Base-by-base conservation (phyloP, 2,113 vertebrate species). In the Leucopsar rothschildi region DNA sequence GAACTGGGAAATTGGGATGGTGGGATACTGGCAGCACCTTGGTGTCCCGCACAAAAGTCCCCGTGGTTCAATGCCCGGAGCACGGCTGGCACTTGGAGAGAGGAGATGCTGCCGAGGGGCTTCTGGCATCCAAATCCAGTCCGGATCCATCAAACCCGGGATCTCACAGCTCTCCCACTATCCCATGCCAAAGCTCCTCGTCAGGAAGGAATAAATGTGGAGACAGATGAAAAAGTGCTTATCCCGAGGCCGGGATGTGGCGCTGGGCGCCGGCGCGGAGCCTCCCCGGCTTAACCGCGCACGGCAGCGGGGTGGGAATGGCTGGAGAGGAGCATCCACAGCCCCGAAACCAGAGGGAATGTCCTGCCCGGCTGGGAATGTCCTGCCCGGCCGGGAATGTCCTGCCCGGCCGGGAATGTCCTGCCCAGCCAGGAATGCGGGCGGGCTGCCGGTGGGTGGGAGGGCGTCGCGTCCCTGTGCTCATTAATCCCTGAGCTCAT, bases 41-140 rank as follows among this genome's bases (percentile, higher is more conserved):
- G 0, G 16, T 23, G 55, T n/a, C 33, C 52, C 9, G 27, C 23
- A 3, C 7, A 0, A 17, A 10, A 28, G 2, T 18, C 14, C 6
- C 0, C 0, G 2, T 0, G 56, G 0, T 25, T 47, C 29, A 11
- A 7, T 3, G 28, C 57, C 73, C 0, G 0, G 2, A 16, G 17
- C 16, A 2, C 5, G 16, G 68, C 39, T 66, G 88, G 61, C 9
- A 9, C 23, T 8, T 6, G 50, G 40, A 33, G 50, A 29, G 7
- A 39, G 39, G 37, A 0, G 5, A 9, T 15, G 52, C 47, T 88
- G 56, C 39, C 21, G 21, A 5, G 52, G 55, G 56, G 44, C n/a
- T 93, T 66, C 55, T 20, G 75, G 61, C 56, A 40, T 31, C 24
- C 21, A 20, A 11, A 65, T 24, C 52, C 28, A 37, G 6, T 6